Percentiles rank a stretch among this genome's conserved stretches.
Evolutionary conservation across 2,888 invertebrate species (phyloP).

Genomic region (Megalurothrips usitatus): DNA sequence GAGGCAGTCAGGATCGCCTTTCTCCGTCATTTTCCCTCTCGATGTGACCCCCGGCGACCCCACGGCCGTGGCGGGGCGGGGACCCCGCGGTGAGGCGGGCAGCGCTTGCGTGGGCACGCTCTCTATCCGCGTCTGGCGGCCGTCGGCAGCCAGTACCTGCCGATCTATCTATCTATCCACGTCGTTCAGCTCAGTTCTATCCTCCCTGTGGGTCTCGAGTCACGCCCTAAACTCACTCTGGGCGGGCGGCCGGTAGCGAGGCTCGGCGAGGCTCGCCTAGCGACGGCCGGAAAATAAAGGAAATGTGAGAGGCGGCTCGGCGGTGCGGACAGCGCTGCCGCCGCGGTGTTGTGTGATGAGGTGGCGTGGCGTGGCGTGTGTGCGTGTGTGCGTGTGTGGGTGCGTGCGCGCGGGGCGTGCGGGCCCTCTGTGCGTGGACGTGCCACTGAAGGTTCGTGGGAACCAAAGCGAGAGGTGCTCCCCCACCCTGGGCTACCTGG

Average conservation of each 20-base stretch:
- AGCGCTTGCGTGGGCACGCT: too few species aligned
- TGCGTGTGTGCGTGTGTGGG: background rate
- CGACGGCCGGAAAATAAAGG: background rate
- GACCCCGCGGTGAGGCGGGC: too few species aligned
- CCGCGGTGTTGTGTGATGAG: background rate
- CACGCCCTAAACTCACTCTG: background rate
- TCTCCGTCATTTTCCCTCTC: too few species aligned
- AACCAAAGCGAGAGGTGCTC: background rate
- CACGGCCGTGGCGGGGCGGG: too few species aligned
- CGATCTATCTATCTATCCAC: too few species aligned
- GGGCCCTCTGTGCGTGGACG: background rate
- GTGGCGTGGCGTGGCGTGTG: background rate
- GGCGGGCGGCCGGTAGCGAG: background rate
- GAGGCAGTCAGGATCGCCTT: too few species aligned
- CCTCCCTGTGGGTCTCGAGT: background rate
- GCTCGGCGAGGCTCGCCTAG: background rate
- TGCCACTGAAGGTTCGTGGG: slow-evolving; percentile 12
- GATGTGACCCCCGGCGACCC: too few species aligned
- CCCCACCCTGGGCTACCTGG: background rate
- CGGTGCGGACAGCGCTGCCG: background rate
- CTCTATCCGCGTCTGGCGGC: too few species aligned
- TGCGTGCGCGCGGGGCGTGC: background rate
- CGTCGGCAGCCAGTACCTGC: too few species aligned
- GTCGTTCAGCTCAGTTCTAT: too few species aligned
- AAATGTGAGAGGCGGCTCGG: background rate